Evolutionary conservation across 2,113 vertebrate genomes (phyloP), one percentile per base, ranked within the genome.

Genomic region (Lasiurus borealis): DNA sequence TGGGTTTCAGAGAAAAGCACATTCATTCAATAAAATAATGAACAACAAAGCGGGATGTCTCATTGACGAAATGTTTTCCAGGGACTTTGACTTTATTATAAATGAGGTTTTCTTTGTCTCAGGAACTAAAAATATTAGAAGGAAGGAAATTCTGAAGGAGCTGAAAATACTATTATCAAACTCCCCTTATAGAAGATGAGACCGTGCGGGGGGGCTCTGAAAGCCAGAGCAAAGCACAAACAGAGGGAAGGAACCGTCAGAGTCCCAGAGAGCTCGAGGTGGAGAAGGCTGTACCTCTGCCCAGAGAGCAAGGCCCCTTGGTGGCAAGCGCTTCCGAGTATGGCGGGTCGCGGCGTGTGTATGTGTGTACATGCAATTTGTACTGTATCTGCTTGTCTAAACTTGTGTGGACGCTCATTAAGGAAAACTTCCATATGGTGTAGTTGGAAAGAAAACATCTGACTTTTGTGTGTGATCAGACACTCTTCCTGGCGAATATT

Each of bases 91-190:
- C 64, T 96, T 97, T 80, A 68, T 94, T 91, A 80, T 96, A 98
- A 98, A 98, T 98, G 98, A 98, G 97, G 84, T 91, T 96, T 97
- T 57, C 97, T 82, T 62, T 97, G 98, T 98, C 97, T 97, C 96
- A 86, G 96, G 91, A 98, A 98, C 98, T 98, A 98, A 98, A 98
- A 98, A 98, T 98, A 98, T 95, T 93, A 92, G 97, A 97, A 98
- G 97, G 98, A 98, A 98, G 97, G 97, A 98, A 98, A 97, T 96
- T 88, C 94, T 59, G 95, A 97, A 96, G 96, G 91, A 73, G 82
- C 96, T 95, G 97, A 98, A 98, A 98, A 97, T 97, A 95, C 95
- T 94, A 97, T 97, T 97, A 97, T 93, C 95, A 87, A 97, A 90
- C 95, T 91, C 46, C 40, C 44, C 52, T 64, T 72, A 84, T 52